Conservation (phyloP, 1,140 invertebrate genomes). For the Pteromalus puparum region DNA sequence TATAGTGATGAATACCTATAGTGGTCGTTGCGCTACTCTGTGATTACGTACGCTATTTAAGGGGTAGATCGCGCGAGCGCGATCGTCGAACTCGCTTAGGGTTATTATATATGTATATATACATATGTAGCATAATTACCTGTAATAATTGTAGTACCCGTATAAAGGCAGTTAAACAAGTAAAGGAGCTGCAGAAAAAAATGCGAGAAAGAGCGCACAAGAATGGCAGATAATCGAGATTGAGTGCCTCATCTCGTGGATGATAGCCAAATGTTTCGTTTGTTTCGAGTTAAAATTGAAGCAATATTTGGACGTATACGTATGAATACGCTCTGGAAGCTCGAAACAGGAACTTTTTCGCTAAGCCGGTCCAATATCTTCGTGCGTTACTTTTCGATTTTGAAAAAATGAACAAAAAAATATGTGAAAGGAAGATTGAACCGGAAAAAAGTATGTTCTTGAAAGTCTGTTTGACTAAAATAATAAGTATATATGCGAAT, state of each 20-base stretch:
- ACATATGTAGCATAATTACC: background rate
- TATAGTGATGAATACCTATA: constrained; percentile 58
- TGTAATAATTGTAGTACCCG: no score
- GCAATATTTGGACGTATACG: background rate
- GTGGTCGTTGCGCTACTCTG: constrained; percentile 65
- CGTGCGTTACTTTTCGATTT: background rate
- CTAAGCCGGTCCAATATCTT: background rate
- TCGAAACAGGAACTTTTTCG: background rate
- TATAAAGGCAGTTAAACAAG: no score
- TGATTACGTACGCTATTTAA: constrained; percentile 65
- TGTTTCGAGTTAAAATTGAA: background rate
- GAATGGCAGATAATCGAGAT: no score
- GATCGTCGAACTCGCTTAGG: constrained; percentile 39
- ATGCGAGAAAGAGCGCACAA: no score
- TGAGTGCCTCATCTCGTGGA: no score
- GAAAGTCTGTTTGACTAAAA: background rate
- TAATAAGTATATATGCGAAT: background rate
- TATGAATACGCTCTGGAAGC: background rate
- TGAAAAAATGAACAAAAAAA: background rate
- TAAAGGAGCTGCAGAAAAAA: no score
- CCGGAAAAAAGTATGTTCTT: background rate
- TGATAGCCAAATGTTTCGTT: background rate
- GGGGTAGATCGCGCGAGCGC: constrained; percentile 44
- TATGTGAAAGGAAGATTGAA: constrained; percentile 2
- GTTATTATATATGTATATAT: constrained; percentile 14